Evolutionary conservation across 2,888 invertebrate genomes (phyloP), one percentile per base, ranked within the genome.

Genomic region (Spisula subtruncata): DNA sequence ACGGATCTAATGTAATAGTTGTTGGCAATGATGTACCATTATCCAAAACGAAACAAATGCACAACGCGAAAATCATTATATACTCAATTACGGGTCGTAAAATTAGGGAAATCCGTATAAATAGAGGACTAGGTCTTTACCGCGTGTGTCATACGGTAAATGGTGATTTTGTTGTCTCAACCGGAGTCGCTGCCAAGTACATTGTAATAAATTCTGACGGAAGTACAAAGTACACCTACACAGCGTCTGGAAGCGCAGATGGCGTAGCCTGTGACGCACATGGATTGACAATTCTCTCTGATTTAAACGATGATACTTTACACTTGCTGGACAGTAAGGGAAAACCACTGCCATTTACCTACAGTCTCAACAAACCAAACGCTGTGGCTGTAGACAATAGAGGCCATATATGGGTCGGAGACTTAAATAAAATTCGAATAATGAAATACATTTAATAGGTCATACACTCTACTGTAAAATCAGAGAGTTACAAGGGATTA

Each of bases 361-460:
- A 91, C 75, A 90, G 89, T 35, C 83, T 92, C 6, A 92, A 92
- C 60, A 89, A 91, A 86, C 92, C 92, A n/a, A 92, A 91, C 41
- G 92, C 92, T 10, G 91, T 92, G 0, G 88, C 88, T 29, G 91
- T 92, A 12, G 92, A 92, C 81, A 90, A 88, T 41, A 86, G 83
- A 35, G 92, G 92, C 6, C 83, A 90, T 51, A 91, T 92, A 54
- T 92, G 92, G 92, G 86, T 92, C 20, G 92, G 92, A 5, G 92
- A 92, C 35, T 48, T 86, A 29, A 88, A 87, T 51, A 89, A 88
- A 81, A 89, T 91, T 29, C 88, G 91, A 83, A 85, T 92, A 16
- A 92, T 92, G 92, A 92, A 92, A 81, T 92, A 92, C 81, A 85
- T 92, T 41, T 92, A 75, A 32, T 16, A 18, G 0, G 12, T 16